These are phyloP conservation scores for Enteromius afrohamiltoni DNA, from an alignment of 2,797 vertebrate genomes.

Conservation along the genomic window DNA sequence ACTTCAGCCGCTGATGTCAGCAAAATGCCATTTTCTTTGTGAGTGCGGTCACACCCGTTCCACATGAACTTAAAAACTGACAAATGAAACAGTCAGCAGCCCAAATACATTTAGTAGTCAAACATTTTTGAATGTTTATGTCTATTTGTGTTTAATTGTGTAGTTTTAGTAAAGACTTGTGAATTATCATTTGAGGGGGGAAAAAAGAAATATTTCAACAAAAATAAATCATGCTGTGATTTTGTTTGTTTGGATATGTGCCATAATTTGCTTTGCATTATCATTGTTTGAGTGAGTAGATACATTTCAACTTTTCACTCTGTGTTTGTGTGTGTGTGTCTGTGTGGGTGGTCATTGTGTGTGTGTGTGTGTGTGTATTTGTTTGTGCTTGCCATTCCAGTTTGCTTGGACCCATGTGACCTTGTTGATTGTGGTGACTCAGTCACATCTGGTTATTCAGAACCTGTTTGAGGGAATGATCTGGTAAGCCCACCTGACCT, in stretches of 20 bases:
- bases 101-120: background rate
- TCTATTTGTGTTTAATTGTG: background rate
- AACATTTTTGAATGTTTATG: background rate
- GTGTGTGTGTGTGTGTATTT: conserved; percentile 60
- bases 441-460: conserved; percentile 99
- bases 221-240: background rate
- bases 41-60: background rate
- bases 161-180: background rate
- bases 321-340: conserved; percentile 40
- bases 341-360: conserved; percentile 63
- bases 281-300: conserved; percentile 29
- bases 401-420: conserved; percentile 99
- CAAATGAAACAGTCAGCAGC: background rate
- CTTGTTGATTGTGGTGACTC: conserved; percentile 99
- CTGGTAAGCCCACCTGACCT: conserved; percentile 86
- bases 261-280: conserved; percentile 17
- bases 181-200: background rate
- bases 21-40: background rate
- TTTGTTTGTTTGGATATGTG: conserved; percentile 7
- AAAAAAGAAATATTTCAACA: background rate
- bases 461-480: conserved; percentile 99
- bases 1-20: background rate
- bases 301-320: conserved; percentile 48
- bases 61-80: background rate
- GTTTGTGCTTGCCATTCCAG: conserved; percentile 84